Conservation (phyloP, 2,888 invertebrate genomes). For the Dryobota labecula region DNA sequence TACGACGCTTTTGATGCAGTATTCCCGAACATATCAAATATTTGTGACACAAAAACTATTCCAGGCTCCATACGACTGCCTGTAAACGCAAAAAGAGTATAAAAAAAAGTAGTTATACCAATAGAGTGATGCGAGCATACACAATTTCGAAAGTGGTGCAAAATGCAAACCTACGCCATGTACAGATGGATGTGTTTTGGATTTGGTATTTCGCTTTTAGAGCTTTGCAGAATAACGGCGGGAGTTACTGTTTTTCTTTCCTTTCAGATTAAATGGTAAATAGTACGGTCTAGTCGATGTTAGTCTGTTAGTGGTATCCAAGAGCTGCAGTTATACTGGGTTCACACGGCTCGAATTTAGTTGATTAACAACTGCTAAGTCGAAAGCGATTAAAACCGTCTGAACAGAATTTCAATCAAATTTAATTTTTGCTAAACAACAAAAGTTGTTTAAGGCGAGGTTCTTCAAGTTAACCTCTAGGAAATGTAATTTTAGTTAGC, state of each 20-base stretch:
- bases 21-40: neutral
- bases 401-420: too few species aligned
- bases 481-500: too few species aligned
- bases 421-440: too few species aligned
- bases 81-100: neutral
- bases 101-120: neutral
- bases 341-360: too few species aligned
- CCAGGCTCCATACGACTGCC: neutral
- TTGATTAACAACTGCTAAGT: too few species aligned
- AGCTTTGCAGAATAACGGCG: neutral
- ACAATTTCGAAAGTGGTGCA: neutral
- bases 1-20: neutral
- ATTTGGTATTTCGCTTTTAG: neutral
- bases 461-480: too few species aligned
- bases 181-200: neutral
- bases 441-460: too few species aligned
- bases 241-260: neutral
- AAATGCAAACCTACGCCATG: neutral
- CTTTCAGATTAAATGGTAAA: neutral
- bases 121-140: neutral
- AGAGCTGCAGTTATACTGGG: neutral
- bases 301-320: neutral
- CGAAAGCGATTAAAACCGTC: too few species aligned
- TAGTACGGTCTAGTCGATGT: too few species aligned
- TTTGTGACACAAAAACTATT: neutral